These are phyloP conservation scores for Eidolon helvum DNA, from an alignment of 2,113 vertebrate genomes.

Conservation along the genomic window DNA sequence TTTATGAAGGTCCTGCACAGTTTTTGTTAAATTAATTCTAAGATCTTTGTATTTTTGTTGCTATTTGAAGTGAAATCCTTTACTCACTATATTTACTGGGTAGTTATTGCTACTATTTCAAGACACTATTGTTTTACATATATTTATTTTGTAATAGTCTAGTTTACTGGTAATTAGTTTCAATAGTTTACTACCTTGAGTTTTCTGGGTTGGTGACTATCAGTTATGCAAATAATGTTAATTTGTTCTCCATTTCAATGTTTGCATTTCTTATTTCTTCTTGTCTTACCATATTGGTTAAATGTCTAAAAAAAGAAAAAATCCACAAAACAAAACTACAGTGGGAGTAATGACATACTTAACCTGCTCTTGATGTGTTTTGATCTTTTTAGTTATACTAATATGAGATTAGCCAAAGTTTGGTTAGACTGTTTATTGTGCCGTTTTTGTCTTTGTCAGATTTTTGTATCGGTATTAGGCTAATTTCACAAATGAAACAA, in stretches of 20 bases:
- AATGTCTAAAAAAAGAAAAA: neutral
- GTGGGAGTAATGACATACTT: neutral
- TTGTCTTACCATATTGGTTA: slow-evolving; percentile 12
- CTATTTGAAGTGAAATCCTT: neutral
- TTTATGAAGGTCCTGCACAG: neutral
- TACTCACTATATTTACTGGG: neutral
- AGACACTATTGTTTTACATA: neutral
- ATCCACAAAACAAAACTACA: neutral
- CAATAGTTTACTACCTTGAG: neutral
- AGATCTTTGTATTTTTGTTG: slow-evolving; percentile 15
- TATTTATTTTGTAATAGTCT: neutral
- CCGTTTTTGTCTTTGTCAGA: neutral
- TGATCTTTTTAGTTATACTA: neutral
- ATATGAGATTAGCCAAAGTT: neutral
- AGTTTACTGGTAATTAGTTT: slow-evolving; percentile 8
- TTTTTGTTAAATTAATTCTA: neutral
- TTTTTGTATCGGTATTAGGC: neutral
- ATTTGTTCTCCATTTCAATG: neutral
- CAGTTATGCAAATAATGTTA: neutral
- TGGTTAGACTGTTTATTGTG: neutral
- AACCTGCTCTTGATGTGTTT: neutral
- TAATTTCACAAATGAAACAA: slow-evolving; percentile 22
- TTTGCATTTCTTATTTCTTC: slow-evolving; percentile 31
- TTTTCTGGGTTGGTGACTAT: neutral
- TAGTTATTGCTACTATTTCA: neutral